These are phyloP conservation scores for Catamblyrhynchus diadema DNA, from an alignment of 2,797 vertebrate genomes.

Conservation along the genomic window DNA sequence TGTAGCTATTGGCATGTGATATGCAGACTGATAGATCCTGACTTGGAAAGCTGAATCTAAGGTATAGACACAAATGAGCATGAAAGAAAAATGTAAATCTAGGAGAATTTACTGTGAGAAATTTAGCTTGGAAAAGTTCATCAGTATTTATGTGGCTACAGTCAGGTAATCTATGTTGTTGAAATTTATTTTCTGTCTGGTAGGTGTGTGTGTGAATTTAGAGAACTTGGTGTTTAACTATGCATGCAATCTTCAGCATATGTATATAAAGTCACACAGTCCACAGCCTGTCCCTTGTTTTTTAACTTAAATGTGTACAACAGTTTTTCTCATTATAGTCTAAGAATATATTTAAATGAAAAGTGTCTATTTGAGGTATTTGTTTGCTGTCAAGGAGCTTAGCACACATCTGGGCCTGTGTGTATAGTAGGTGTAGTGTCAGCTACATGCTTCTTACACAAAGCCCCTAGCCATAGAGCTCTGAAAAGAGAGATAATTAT, in stretches of 20 bases:
- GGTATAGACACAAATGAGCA: background rate
- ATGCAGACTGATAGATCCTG: background rate
- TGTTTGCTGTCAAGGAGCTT: background rate
- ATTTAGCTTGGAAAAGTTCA: background rate
- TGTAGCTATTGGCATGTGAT: background rate
- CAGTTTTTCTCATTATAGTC: background rate
- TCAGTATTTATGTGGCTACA: background rate
- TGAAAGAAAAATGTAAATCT: background rate
- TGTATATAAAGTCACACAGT: background rate
- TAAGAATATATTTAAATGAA: background rate
- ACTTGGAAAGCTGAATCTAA: background rate
- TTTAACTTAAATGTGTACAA: background rate
- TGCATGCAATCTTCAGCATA: accelerated
- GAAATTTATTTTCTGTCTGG: background rate
- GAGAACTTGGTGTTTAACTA: background rate
- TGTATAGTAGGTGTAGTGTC: background rate
- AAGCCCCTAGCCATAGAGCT: background rate
- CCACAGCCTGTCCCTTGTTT: background rate
- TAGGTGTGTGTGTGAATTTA: background rate
- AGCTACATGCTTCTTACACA: background rate
- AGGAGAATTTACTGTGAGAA: background rate
- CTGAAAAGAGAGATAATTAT: background rate
- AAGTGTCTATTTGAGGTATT: background rate
- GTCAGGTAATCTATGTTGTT: background rate
- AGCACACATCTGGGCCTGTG: background rate